A percentile compares a stretch with the other conserved stretches of the same genome.
These are phyloP conservation scores for Chloropsis hardwickii DNA, from an alignment of 2,113 vertebrate genomes.

Conservation along the genomic window DNA sequence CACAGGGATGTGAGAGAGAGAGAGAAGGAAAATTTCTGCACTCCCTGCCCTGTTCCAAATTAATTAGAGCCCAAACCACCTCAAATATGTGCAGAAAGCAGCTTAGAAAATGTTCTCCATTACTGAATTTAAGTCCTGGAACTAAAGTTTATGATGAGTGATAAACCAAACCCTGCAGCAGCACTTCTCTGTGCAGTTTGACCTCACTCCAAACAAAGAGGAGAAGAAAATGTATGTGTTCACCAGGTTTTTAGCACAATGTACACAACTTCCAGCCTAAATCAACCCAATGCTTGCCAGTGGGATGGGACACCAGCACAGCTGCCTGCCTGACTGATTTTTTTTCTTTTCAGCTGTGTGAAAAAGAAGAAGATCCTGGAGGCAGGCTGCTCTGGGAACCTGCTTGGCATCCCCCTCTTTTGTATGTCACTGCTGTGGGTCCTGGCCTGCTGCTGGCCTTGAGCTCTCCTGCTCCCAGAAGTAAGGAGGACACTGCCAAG, in stretches of 20 bases:
- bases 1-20: background rate
- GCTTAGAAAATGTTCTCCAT: background rate
- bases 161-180: background rate
- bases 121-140: background rate
- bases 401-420: background rate
- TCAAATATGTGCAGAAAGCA: background rate
- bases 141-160: background rate
- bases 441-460: background rate
- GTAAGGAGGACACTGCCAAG: background rate
- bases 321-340: background rate
- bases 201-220: background rate
- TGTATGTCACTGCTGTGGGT: accelerated
- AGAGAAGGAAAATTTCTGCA: slow-evolving; percentile 2
- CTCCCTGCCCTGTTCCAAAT: slow-evolving; percentile 27
- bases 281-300: background rate
- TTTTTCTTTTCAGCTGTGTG: background rate
- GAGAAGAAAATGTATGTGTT: background rate
- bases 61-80: slow-evolving; percentile 30
- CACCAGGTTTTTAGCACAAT: background rate
- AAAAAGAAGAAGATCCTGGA: background rate
- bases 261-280: background rate
- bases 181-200: background rate
- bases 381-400: background rate
- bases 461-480: background rate
- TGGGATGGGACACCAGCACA: background rate